A percentile compares a stretch with the other conserved stretches of the same genome.
These are phyloP conservation scores for Agapostemon virescens DNA, from an alignment of 2,888 invertebrate species.

Conservation along the genomic window DNA sequence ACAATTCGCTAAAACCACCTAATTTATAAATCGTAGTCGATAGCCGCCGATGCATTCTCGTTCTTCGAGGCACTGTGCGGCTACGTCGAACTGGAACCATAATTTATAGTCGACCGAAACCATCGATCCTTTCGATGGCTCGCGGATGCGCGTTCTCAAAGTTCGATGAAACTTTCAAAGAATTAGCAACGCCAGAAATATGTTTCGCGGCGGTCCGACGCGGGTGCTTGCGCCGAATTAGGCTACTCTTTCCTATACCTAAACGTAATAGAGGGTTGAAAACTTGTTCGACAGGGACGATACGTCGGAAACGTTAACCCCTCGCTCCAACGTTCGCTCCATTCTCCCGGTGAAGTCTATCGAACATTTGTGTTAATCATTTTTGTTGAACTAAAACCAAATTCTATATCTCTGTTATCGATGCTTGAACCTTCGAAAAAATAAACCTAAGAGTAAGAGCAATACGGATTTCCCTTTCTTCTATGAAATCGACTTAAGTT, in stretches of 20 bases:
- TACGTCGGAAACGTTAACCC: background rate
- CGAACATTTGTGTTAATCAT: background rate
- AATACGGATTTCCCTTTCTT: background rate
- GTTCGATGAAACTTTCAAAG: background rate
- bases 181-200: background rate
- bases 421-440: background rate
- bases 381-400: background rate
- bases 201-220: background rate
- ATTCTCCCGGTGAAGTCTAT: background rate
- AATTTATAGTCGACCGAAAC: background rate
- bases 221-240: background rate
- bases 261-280: slow-evolving; percentile 1
- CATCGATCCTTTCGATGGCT: background rate
- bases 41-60: too few relatives aligned
- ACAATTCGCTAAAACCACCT: too few relatives aligned
- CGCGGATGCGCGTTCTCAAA: background rate
- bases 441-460: background rate
- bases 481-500: background rate
- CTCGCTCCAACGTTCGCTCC: too few relatives aligned
- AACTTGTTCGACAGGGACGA: background rate
- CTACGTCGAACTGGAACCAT: background rate
- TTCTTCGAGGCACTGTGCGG: too few relatives aligned
- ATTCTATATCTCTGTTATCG: slow-evolving; percentile 1
- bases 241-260: background rate
- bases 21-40: background rate